These are phyloP conservation scores for Apostichopus japonicus DNA, from an alignment of 35 echinoderm and acorn worm species.

Conservation along the genomic window DNA sequence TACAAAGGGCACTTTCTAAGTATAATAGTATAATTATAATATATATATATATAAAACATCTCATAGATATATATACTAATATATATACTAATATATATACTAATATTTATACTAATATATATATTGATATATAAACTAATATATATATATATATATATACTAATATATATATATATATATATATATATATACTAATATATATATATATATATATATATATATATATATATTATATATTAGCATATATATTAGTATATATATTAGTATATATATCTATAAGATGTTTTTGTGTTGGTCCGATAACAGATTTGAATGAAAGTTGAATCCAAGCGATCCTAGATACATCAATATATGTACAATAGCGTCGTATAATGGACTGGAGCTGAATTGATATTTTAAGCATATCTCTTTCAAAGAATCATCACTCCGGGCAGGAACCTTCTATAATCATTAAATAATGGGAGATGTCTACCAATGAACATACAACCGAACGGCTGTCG, in stretches of 20 bases:
- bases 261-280: neutral
- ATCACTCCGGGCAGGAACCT: neutral
- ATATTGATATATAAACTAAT: no score
- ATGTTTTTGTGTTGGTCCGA: neutral
- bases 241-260: no score
- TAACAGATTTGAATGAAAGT: neutral
- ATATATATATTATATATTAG: no score
- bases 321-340: neutral
- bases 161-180: no score
- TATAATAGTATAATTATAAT: no score
- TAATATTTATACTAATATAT: no score
- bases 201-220: no score
- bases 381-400: neutral
- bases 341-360: neutral
- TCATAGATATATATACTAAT: no score
- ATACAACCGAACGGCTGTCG: neutral
- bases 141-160: neutral
- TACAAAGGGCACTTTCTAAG: no score
- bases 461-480: neutral
- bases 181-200: no score
- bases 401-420: neutral
- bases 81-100: no score
- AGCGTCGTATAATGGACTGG: neutral
- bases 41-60: no score
- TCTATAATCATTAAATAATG: neutral